Evolutionary conservation across 2,888 invertebrate genomes (phyloP).

Genomic region (Adelphocoris suturalis): DNA sequence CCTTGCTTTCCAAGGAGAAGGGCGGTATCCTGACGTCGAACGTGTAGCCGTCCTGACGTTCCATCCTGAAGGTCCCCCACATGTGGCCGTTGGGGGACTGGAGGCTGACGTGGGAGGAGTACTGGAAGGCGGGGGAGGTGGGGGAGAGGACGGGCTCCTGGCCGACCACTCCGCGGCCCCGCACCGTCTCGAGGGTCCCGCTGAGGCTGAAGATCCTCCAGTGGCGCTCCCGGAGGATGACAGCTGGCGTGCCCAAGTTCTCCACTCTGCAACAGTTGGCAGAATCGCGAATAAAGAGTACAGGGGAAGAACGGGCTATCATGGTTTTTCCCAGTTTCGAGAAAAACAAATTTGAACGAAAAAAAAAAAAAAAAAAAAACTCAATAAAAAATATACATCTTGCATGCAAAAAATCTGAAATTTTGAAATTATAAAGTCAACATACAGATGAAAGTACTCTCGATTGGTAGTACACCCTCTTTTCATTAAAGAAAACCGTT

Average conservation of each 20-base stretch:
- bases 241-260: constrained; percentile 92
- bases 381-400: too few species aligned
- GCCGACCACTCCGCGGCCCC: constrained; percentile 96
- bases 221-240: constrained; percentile 96
- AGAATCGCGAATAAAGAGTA: neutral
- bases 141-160: constrained; percentile 96
- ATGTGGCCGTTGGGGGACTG: constrained; percentile 98
- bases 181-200: constrained; percentile 94
- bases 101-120: constrained; percentile 97
- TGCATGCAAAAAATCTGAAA: too few species aligned
- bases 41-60: constrained; percentile 96
- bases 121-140: constrained; percentile 95
- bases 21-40: constrained; percentile 99
- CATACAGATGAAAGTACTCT: neutral
- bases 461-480: neutral
- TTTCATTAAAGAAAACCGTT: too few species aligned
- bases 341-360: too few species aligned
- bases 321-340: too few species aligned
- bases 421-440: too few species aligned
- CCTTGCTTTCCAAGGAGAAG: constrained; percentile 95
- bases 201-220: constrained; percentile 98
- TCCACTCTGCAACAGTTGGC: constrained; percentile 79
- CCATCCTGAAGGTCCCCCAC: constrained; percentile 99
- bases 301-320: too few species aligned
- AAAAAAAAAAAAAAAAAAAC: too few species aligned